A percentile compares a stretch with the other conserved stretches of the same genome.
Evolutionary conservation across 2,797 vertebrate species (phyloP).

Genomic region (Oryzias sinensis): DNA sequence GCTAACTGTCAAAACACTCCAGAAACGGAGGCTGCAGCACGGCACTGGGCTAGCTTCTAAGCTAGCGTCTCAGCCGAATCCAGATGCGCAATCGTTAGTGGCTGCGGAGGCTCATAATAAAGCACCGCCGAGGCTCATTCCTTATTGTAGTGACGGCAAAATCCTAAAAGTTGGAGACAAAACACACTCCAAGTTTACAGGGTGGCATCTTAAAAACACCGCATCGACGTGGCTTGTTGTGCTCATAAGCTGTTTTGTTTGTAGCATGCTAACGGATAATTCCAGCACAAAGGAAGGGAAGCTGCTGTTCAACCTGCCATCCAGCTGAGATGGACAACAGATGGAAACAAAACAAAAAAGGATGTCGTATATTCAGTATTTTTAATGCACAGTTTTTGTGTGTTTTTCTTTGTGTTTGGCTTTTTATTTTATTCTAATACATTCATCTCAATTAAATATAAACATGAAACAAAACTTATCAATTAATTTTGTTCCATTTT

Average conservation of each 20-base stretch:
- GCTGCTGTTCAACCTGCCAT: conserved; percentile 29
- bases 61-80: conserved; percentile 45
- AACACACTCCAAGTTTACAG: too few relatives aligned
- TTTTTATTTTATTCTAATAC: too few relatives aligned
- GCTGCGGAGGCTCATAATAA: conserved; percentile 15
- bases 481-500: too few relatives aligned
- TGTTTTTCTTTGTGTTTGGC: too few relatives aligned
- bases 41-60: conserved; percentile 22
- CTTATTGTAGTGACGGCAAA: too few relatives aligned
- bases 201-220: too few relatives aligned
- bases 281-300: conserved; percentile 67
- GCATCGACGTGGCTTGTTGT: too few relatives aligned
- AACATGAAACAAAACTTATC: too few relatives aligned
- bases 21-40: conserved; percentile 18
- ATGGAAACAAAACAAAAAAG: background rate
- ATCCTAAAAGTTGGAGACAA: too few relatives aligned
- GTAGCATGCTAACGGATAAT: conserved; percentile 32
- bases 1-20: conserved; percentile 14
- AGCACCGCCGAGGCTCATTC: conserved; percentile 2
- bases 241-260: conserved; percentile 24
- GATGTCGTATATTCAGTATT: background rate
- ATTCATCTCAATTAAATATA: too few relatives aligned
- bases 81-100: conserved; percentile 67
- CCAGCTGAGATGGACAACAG: conserved; percentile 30
- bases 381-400: background rate